Evolutionary conservation across 2,113 vertebrate genomes (phyloP).

Genomic region (Elephas maximus): DNA sequence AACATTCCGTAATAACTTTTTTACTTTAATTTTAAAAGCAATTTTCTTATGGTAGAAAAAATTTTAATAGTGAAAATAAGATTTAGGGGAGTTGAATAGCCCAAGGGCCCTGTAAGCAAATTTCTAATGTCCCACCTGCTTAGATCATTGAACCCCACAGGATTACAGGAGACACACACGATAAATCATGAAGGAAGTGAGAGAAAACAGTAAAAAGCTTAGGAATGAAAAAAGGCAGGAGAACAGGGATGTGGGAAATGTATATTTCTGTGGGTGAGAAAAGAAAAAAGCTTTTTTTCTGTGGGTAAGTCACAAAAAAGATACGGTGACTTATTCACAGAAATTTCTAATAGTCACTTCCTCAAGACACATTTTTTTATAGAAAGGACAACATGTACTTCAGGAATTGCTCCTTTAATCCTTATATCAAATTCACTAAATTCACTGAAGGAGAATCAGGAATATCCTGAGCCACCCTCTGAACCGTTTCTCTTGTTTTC

Average conservation of each 20-base stretch:
- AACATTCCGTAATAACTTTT: not conserved
- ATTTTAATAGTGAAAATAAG: not conserved
- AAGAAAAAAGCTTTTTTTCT: not conserved
- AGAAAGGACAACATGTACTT: not conserved
- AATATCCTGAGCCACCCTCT: conserved; percentile 17
- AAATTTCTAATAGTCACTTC: not conserved
- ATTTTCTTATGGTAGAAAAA: conserved; percentile 3
- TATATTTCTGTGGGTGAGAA: not conserved
- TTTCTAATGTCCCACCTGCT: not conserved
- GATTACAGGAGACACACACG: not conserved
- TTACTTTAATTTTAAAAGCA: conserved; percentile 30
- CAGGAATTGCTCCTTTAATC: not conserved
- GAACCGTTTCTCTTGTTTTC: not conserved
- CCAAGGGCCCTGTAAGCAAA: not conserved
- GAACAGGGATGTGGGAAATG: not conserved
- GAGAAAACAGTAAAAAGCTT: not conserved
- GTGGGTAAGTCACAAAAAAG: not conserved
- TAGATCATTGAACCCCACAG: not conserved
- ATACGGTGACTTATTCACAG: not conserved
- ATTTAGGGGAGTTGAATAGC: not conserved
- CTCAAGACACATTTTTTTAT: not conserved
- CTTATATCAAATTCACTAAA: not conserved
- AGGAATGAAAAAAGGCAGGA: not conserved
- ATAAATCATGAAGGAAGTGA: conserved; percentile 25
- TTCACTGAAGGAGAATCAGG: conserved; percentile 5